A percentile compares a stretch with the other conserved stretches of the same genome.
Conservation (phyloP, 2,888 invertebrate genomes). For the Eupithecia vulgata region DNA sequence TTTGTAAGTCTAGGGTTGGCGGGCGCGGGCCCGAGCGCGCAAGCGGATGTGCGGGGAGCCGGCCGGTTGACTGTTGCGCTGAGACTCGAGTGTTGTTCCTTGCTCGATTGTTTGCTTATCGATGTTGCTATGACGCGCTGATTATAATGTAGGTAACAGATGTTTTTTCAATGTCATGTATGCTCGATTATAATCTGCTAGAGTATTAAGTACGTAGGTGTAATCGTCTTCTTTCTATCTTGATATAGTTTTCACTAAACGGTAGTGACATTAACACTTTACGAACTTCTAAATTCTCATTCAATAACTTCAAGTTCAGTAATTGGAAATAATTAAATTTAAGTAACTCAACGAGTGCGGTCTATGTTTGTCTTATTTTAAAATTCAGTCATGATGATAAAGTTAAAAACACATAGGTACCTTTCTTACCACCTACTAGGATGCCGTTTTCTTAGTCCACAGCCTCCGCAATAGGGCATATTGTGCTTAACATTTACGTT, state of each 20-base stretch:
- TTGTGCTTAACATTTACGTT: too few relatives aligned
- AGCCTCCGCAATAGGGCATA: too few relatives aligned
- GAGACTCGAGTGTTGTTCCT: conserved; percentile 65
- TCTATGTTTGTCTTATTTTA: neutral
- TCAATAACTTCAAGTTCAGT: too few relatives aligned
- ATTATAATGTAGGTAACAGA: conserved; percentile 26
- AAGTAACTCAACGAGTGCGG: too few relatives aligned
- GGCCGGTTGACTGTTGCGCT: conserved; percentile 69
- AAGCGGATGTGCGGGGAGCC: conserved; percentile 81
- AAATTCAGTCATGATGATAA: neutral
- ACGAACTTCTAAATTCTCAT: neutral
- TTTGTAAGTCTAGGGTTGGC: conserved; percentile 54
- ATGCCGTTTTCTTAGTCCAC: too few relatives aligned
- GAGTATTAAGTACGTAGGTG: neutral
- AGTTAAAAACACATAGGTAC: neutral
- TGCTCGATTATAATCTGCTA: neutral
- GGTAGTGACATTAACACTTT: neutral
- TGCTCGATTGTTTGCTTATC: conserved; percentile 63
- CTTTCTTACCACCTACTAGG: too few relatives aligned
- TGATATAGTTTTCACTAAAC: neutral
- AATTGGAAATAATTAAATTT: too few relatives aligned
- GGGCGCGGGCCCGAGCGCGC: conserved; percentile 75
- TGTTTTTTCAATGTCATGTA: conserved; percentile 15
- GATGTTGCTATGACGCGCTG: conserved; percentile 52
- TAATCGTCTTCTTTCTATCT: neutral